Conservation (phyloP, 2,888 invertebrate species). For the Synanthedon vespiformis region DNA sequence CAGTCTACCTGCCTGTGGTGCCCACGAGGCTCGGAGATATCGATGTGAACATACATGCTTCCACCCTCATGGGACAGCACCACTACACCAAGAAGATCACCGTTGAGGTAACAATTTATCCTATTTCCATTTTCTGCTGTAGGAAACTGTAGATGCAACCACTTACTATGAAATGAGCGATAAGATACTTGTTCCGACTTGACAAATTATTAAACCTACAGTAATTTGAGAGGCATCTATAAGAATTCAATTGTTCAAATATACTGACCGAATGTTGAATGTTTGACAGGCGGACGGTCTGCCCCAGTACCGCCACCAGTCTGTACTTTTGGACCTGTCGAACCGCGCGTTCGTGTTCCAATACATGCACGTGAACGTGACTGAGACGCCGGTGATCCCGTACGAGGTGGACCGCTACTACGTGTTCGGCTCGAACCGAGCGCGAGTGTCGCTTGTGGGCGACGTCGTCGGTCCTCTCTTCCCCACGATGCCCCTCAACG, state of each 20-base stretch:
- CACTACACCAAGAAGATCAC: conserved; percentile 73
- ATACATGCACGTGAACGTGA: conserved; percentile 95
- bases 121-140: too few relatives aligned
- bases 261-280: conserved; percentile 7
- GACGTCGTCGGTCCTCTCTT: conserved; percentile 95
- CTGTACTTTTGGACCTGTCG: conserved; percentile 90
- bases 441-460: conserved; percentile 85
- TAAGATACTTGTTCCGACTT: too few relatives aligned
- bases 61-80: conserved; percentile 80
- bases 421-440: conserved; percentile 92
- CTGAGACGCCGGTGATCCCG: conserved; percentile 92
- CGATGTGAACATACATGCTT: conserved; percentile 80
- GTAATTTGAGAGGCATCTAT: too few relatives aligned
- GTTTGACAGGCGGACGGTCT: conserved; percentile 82
- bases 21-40: conserved; percentile 83
- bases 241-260: neutral
- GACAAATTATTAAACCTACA: too few relatives aligned
- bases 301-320: conserved; percentile 92
- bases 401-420: conserved; percentile 89
- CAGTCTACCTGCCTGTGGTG: conserved; percentile 92
- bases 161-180: too few relatives aligned
- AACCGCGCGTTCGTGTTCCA: conserved; percentile 92
- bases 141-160: too few relatives aligned
- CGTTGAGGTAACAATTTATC: conserved; percentile 70
- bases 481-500: conserved; percentile 92